Evolutionary conservation across 1,140 invertebrate genomes (phyloP).

Genomic region (Drosophila littoralis): DNA sequence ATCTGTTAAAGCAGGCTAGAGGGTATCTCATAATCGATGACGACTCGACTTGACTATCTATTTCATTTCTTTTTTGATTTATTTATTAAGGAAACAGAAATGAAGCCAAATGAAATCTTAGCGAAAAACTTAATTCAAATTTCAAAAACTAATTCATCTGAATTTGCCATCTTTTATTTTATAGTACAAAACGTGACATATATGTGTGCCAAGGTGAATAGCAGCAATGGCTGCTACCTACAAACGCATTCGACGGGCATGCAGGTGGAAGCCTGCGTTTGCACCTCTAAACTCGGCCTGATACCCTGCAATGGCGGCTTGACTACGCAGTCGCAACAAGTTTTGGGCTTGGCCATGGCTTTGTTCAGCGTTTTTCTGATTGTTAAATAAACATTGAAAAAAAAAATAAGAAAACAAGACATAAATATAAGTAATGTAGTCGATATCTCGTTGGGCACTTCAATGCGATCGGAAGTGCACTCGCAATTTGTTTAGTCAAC

Average conservation of each 20-base stretch:
- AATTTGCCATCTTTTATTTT: background rate
- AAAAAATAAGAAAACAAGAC: conserved; percentile 10
- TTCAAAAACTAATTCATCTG: too few relatives aligned
- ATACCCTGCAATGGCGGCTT: conserved; percentile 69
- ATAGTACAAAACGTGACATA: conserved; percentile 80
- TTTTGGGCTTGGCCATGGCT: conserved; percentile 36
- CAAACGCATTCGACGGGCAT: conserved; percentile 66
- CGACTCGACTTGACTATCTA: too few relatives aligned
- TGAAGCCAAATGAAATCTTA: too few relatives aligned
- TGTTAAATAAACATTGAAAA: conserved; percentile 50
- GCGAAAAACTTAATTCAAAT: too few relatives aligned
- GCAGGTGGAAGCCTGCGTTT: conserved; percentile 77
- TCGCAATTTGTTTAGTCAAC: conserved; percentile 28
- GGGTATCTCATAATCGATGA: too few relatives aligned
- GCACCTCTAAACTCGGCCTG: conserved; percentile 62
- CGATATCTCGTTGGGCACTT: conserved; percentile 21
- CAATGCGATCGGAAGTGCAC: conserved; percentile 26
- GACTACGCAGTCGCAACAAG: background rate
- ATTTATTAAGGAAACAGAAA: too few relatives aligned
- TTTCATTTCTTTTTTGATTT: too few relatives aligned
- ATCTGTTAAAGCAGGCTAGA: too few relatives aligned
- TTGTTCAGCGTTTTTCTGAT: conserved; percentile 22
- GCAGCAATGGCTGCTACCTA: conserved; percentile 66
- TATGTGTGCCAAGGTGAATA: conserved; percentile 78
- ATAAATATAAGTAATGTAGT: conserved; percentile 15